These are phyloP conservation scores for Channa maculata DNA, from an alignment of 2,113 vertebrate genomes.

Conservation along the genomic window DNA sequence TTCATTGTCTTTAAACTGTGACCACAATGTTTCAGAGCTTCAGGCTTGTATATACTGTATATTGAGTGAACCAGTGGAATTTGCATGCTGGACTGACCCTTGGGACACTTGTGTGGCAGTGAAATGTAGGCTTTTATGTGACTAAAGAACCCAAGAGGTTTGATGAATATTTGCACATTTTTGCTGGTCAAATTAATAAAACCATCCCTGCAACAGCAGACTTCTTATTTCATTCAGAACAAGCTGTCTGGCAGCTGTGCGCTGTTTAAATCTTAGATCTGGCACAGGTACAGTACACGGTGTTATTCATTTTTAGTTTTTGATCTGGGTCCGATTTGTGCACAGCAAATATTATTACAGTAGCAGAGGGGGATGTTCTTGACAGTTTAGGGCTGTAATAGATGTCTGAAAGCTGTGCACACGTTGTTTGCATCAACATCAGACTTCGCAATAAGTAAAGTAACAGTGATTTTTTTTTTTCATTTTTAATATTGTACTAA, in stretches of 20 bases:
- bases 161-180: conserved; percentile 76
- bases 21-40: conserved; percentile 67
- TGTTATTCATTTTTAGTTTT: conserved; percentile 23
- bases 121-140: conserved; percentile 53
- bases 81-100: conserved; percentile 79
- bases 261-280: conserved; percentile 20
- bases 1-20: conserved; percentile 65
- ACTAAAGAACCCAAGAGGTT: conserved; percentile 55
- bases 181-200: conserved; percentile 79
- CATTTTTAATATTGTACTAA: background rate
- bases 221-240: conserved; percentile 60
- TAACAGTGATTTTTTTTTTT: background rate
- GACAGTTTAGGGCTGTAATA: conserved; percentile 24
- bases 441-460: background rate
- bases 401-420: conserved; percentile 7
- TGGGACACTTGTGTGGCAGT: conserved; percentile 65
- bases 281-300: conserved; percentile 13
- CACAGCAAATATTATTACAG: conserved; percentile 36
- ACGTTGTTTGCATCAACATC: conserved; percentile 20
- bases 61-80: conserved; percentile 64
- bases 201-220: conserved; percentile 62
- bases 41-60: conserved; percentile 78
- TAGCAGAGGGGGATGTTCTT: conserved; percentile 9
- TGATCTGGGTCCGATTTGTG: conserved; percentile 19
- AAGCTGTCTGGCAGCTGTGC: conserved; percentile 11